Conservation (phyloP, 2,888 invertebrate genomes). For the Yponomeuta cagnagella region DNA sequence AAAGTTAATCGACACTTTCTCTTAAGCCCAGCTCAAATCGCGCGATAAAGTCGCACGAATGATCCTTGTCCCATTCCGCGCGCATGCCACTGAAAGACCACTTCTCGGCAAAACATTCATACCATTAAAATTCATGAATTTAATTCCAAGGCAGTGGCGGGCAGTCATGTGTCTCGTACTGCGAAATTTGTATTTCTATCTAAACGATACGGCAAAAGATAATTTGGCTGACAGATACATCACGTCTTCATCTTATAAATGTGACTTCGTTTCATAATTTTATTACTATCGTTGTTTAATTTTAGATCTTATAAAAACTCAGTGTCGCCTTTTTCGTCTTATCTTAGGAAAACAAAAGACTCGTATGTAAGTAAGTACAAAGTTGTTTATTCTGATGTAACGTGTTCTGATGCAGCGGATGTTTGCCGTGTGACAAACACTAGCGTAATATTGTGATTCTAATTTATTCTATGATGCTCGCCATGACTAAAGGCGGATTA, state of each 20-base stretch:
- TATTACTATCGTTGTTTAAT: conserved; percentile 7
- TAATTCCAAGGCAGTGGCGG: neutral
- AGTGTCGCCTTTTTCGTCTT: neutral
- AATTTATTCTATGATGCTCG: conserved; percentile 1
- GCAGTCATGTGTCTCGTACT: neutral
- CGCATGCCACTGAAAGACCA: neutral
- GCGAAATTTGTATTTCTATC: neutral
- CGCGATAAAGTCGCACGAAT: no score
- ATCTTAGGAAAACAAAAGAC: neutral
- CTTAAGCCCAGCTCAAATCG: no score
- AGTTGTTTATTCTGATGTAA: conserved; percentile 4
- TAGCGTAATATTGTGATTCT: conserved; percentile 4
- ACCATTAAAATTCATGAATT: neutral
- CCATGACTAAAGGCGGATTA: neutral
- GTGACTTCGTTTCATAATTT: neutral
- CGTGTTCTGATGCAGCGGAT: neutral
- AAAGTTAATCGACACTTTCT: no score
- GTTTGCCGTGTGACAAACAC: conserved; percentile 9
- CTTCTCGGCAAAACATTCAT: neutral
- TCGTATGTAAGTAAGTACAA: neutral
- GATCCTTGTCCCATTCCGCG: no score
- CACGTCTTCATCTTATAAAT: neutral
- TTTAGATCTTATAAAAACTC: neutral
- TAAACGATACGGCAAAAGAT: neutral
- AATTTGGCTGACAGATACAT: neutral